Evolutionary conservation across 2,888 invertebrate genomes (phyloP).

Genomic region (Ernsta delagoae): DNA sequence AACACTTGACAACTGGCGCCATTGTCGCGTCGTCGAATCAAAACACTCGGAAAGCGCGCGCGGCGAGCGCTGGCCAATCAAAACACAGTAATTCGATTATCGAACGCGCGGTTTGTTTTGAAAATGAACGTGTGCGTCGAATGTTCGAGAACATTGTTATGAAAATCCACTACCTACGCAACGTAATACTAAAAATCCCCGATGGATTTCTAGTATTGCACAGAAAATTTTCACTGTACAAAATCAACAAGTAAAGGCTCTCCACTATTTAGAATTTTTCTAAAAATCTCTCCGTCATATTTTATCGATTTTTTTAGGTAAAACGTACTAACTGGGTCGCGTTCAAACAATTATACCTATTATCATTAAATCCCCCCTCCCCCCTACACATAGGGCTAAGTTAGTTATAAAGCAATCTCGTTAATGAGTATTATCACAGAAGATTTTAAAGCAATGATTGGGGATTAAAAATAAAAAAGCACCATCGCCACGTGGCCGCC

Average conservation of each 20-base stretch:
- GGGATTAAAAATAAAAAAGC: slow-evolving; percentile 35
- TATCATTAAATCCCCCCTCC: slow-evolving; percentile 13
- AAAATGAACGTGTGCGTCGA: slow-evolving; percentile 46
- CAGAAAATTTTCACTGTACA: no score
- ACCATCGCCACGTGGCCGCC: slow-evolving; percentile 41
- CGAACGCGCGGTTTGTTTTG: slow-evolving; percentile 62
- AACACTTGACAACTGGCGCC: slow-evolving; percentile 77
- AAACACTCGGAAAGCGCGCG: slow-evolving; percentile 70
- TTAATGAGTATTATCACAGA: slow-evolving; percentile 32
- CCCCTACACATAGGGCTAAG: slow-evolving; percentile 18
- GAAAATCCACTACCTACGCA: slow-evolving; percentile 25
- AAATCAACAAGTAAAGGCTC: not conserved
- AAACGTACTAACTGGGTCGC: no score
- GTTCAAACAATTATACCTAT: not conserved
- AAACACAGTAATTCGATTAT: slow-evolving; percentile 77
- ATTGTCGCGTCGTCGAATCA: slow-evolving; percentile 71
- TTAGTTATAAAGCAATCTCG: slow-evolving; percentile 37
- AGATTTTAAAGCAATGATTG: slow-evolving; percentile 34
- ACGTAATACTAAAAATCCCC: no score
- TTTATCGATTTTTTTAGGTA: no score
- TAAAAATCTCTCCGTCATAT: no score
- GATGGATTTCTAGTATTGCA: no score
- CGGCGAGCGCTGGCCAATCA: slow-evolving; percentile 72
- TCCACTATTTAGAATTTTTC: no score
- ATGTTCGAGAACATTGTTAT: slow-evolving; percentile 34